These are phyloP conservation scores for Caenorhabditis brenneri DNA, from an alignment of 1,140 invertebrate genomes.

Conservation along the genomic window DNA sequence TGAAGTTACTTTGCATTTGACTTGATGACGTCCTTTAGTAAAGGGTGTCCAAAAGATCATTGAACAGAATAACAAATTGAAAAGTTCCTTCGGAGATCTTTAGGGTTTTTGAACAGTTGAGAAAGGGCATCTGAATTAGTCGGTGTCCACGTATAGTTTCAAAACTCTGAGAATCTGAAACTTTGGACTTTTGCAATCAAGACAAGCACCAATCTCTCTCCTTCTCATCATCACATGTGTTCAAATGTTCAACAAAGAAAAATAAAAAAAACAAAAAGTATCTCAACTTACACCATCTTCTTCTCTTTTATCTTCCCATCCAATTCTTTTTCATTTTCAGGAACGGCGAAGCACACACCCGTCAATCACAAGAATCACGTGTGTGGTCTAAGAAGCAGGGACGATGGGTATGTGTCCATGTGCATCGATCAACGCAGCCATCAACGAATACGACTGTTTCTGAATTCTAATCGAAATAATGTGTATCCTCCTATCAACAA, in stretches of 20 bases:
- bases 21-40: background rate
- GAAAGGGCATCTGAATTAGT: too few relatives aligned
- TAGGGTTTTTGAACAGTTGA: background rate
- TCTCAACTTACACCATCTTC: background rate
- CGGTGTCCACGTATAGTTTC: too few relatives aligned
- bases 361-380: constrained; percentile 69
- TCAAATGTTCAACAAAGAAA: background rate
- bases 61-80: background rate
- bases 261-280: constrained; percentile 28
- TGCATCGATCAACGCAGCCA: constrained; percentile 60
- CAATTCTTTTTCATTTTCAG: constrained; percentile 56
- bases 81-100: background rate
- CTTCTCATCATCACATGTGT: too few relatives aligned
- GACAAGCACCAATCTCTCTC: too few relatives aligned
- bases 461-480: background rate
- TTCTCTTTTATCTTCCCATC: background rate
- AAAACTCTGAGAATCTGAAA: too few relatives aligned
- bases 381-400: constrained; percentile 71
- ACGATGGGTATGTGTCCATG: constrained; percentile 69
- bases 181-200: too few relatives aligned
- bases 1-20: too few relatives aligned
- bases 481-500: background rate
- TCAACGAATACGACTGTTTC: constrained; percentile 3
- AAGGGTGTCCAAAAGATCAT: background rate
- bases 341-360: constrained; percentile 68